These are phyloP conservation scores for Sternotherus odoratus DNA, from an alignment of 2,797 vertebrate species.

Conservation along the genomic window DNA sequence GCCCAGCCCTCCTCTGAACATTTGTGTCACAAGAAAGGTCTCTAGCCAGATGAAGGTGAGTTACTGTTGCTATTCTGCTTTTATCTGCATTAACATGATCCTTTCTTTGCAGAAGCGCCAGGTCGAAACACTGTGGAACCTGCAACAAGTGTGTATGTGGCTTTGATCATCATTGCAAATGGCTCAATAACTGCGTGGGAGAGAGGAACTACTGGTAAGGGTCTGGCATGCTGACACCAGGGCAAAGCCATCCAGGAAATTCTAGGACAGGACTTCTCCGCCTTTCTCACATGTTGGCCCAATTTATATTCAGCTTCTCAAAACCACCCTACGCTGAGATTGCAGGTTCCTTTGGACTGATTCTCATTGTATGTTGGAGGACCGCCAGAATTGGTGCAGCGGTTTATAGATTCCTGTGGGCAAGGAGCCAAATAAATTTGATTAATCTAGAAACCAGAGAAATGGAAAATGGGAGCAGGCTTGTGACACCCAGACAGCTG, in stretches of 20 bases:
- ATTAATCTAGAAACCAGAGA: background rate
- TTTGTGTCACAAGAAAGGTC: background rate
- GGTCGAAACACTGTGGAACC: slow-evolving; percentile 96
- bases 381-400: background rate
- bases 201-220: slow-evolving; percentile 96
- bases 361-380: background rate
- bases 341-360: background rate
- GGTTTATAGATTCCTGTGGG: background rate
- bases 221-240: background rate
- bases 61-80: background rate
- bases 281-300: background rate
- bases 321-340: slow-evolving; percentile 12
- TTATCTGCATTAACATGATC: background rate
- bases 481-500: background rate
- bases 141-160: slow-evolving; percentile 97
- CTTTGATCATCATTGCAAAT: slow-evolving; percentile 98
- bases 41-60: accelerated
- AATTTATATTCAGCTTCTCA: background rate
- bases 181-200: slow-evolving; percentile 99
- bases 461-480: background rate
- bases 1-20: background rate
- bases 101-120: slow-evolving; percentile 86
- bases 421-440: background rate
- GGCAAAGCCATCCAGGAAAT: background rate
- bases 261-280: background rate